phyloP scores from a whole-genome alignment of 2,113 vertebrate species.

The Nesospiza acunhae region DNA sequence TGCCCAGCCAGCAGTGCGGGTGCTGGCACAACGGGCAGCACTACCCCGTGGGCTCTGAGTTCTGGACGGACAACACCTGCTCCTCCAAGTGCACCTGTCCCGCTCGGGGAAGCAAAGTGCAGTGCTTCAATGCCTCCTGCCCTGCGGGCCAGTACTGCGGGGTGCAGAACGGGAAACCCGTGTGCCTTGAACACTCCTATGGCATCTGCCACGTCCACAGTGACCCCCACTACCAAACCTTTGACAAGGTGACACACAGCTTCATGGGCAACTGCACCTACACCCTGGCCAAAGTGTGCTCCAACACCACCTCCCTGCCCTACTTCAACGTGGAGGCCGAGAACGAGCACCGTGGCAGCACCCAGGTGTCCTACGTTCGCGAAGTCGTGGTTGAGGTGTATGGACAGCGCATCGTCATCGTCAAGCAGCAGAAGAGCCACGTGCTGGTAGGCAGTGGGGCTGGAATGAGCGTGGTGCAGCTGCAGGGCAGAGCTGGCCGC shows the following conservation, averaged over 20 bases:
- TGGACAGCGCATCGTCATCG: conserved; percentile 43
- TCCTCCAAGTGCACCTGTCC: background rate
- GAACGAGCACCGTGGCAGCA: conserved; percentile 69
- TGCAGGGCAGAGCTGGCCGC: background rate
- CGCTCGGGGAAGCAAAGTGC: conserved; percentile 55
- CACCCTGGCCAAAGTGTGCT: conserved; percentile 78
- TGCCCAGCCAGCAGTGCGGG: conserved; percentile 48
- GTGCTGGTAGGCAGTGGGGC: conserved; percentile 76
- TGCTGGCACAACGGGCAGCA: conserved; percentile 55
- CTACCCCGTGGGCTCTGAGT: conserved; percentile 62
- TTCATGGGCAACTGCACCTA: conserved; percentile 82
- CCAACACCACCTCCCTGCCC: conserved; percentile 59
- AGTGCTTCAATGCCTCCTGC: conserved; percentile 71
- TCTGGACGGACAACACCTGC: conserved; percentile 47
- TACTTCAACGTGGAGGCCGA: conserved; percentile 80
- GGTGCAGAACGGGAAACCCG: conserved; percentile 31
- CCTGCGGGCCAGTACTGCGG: conserved; percentile 67
- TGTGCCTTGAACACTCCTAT: background rate
- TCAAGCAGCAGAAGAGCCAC: conserved; percentile 64
- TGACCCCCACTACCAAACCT: conserved; percentile 78
- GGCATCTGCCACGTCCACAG: conserved; percentile 77
- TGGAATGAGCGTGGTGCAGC: rapidly evolving
- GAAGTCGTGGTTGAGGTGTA: no score
- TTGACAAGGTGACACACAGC: conserved; percentile 78
- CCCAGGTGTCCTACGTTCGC: background rate